Conservation (phyloP, 2,797 vertebrate species). For the Microctenopoma stevenorrisi region DNA sequence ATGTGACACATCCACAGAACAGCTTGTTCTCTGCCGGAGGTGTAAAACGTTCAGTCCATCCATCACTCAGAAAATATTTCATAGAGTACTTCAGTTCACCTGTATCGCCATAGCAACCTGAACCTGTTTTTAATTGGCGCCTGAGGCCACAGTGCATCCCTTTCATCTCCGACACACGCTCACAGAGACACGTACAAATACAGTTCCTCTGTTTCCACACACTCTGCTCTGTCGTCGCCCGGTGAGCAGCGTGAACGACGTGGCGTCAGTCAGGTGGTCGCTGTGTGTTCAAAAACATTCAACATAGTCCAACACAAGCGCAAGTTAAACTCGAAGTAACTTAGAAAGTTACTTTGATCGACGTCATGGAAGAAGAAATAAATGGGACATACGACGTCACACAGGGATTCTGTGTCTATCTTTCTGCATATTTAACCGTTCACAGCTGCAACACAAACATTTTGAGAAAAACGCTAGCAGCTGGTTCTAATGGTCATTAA, state of each 20-base stretch:
- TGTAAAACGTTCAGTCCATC: slow-evolving; percentile 11
- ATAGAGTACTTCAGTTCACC: slow-evolving; percentile 60
- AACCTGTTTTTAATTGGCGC: slow-evolving; percentile 75
- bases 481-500: no score
- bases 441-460: no score
- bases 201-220: neutral
- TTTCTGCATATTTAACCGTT: no score
- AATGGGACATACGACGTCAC: no score
- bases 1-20: neutral
- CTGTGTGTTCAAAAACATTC: neutral
- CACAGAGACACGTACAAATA: slow-evolving; percentile 4
- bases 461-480: no score
- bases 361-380: no score
- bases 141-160: slow-evolving; percentile 65
- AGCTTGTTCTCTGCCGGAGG: slow-evolving; percentile 27
- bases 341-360: no score
- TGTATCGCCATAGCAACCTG: slow-evolving; percentile 71
- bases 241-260: neutral
- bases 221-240: slow-evolving; percentile 5
- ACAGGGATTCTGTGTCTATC: no score
- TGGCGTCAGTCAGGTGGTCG: slow-evolving; percentile 5
- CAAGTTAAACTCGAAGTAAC: no score
- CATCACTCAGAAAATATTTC: slow-evolving; percentile 45
- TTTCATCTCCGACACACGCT: slow-evolving; percentile 54
- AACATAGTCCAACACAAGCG: no score